Evolutionary conservation across 2,797 vertebrate genomes (phyloP).

Genomic region (Cheirogaleus major): DNA sequence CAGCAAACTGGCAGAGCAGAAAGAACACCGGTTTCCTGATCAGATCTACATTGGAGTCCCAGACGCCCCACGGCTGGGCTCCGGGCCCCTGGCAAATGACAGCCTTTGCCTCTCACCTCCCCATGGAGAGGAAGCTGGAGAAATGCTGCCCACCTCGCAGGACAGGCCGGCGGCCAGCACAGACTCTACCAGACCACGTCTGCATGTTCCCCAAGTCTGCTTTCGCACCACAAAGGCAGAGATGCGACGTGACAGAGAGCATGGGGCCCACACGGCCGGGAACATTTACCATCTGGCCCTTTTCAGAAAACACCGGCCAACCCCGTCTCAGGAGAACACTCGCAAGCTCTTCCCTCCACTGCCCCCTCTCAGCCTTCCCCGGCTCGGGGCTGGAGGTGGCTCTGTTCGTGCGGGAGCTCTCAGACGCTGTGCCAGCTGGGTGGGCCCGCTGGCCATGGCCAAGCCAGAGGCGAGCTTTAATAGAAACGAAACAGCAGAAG

Average conservation of each 20-base stretch:
- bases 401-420: neutral
- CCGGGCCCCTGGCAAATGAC: neutral
- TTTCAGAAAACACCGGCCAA: neutral
- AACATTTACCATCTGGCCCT: neutral
- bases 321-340: neutral
- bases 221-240: neutral
- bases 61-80: neutral
- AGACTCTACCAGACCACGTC: too few species aligned
- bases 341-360: neutral
- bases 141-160: neutral
- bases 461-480: neutral
- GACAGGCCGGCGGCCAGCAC: rapidly evolving
- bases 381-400: neutral
- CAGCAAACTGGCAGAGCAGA: neutral
- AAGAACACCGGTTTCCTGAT: neutral
- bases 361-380: neutral
- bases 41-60: neutral
- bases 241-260: too few species aligned
- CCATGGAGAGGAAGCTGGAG: neutral
- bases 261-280: rapidly evolving
- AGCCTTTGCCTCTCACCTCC: neutral
- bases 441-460: neutral
- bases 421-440: rapidly evolving
- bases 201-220: rapidly evolving
- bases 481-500: rapidly evolving